Evolutionary conservation across 2,113 vertebrate genomes (phyloP).

Genomic region (Merops nubicus): DNA sequence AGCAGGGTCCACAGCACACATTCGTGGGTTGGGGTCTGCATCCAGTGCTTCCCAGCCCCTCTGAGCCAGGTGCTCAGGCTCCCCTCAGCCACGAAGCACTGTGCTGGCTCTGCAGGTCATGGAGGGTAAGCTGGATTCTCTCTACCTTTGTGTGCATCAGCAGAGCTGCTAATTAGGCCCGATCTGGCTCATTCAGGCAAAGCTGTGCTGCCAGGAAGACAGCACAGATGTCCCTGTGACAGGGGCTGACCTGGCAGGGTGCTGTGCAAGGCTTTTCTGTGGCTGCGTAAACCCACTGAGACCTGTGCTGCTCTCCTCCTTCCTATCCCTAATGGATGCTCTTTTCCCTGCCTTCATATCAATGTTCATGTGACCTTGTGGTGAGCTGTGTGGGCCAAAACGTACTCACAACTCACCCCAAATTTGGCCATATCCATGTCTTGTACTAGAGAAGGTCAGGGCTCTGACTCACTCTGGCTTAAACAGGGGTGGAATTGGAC

Average conservation of each 20-base stretch:
- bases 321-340: background rate
- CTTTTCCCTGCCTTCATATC: background rate
- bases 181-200: constrained; percentile 64
- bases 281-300: background rate
- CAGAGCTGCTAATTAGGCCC: constrained; percentile 68
- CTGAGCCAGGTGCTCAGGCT: background rate
- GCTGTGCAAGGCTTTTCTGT: constrained; percentile 15
- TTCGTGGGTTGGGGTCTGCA: background rate
- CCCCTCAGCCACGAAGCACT: background rate
- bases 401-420: accelerated
- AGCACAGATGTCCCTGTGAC: constrained; percentile 58
- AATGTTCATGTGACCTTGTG: constrained; percentile 34
- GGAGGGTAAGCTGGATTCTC: constrained; percentile 69
- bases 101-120: constrained; percentile 61
- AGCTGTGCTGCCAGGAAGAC: constrained; percentile 40
- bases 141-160: constrained; percentile 62
- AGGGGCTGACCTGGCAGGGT: constrained; percentile 21
- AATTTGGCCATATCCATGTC: background rate
- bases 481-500: background rate
- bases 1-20: background rate
- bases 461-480: background rate
- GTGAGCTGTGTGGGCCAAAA: background rate
- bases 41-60: background rate
- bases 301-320: background rate
- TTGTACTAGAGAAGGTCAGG: background rate